These are phyloP conservation scores for Cinara cedri DNA, from an alignment of 2,888 invertebrate species.

Conservation along the genomic window DNA sequence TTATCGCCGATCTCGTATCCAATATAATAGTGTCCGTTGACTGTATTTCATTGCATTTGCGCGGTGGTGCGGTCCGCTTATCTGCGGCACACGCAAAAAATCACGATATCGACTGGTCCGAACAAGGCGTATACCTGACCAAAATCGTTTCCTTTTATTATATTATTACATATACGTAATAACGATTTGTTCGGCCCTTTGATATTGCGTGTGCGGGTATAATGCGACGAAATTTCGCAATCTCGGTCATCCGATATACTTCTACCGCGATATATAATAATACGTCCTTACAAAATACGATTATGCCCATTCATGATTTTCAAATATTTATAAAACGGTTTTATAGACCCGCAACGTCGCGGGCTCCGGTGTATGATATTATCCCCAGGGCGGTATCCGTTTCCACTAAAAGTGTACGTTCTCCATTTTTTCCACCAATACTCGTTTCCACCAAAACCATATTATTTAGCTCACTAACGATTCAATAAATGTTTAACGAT, in stretches of 20 bases:
- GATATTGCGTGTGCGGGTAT: background rate
- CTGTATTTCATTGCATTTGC: no score
- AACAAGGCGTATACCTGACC: background rate
- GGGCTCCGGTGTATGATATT: background rate
- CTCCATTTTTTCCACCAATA: no score
- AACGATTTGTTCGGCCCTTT: background rate
- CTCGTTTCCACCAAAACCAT: no score
- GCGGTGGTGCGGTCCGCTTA: constrained; percentile 35
- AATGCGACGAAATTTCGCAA: background rate
- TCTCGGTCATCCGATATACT: constrained; percentile 20
- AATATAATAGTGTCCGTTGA: background rate
- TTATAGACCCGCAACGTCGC: background rate
- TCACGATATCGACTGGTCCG: background rate
- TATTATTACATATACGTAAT: no score
- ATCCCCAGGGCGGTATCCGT: no score
- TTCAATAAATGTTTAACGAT: no score
- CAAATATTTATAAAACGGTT: background rate
- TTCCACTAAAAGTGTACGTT: no score
- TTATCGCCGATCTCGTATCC: constrained; percentile 34
- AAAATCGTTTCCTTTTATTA: constrained; percentile 18
- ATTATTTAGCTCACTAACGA: no score
- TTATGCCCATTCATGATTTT: no score
- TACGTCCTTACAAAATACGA: background rate
- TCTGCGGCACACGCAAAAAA: constrained; percentile 7
- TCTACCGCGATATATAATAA: background rate